Base-by-base conservation (phyloP, 1,140 invertebrate species). In the Drosophila asahinai region DNA sequence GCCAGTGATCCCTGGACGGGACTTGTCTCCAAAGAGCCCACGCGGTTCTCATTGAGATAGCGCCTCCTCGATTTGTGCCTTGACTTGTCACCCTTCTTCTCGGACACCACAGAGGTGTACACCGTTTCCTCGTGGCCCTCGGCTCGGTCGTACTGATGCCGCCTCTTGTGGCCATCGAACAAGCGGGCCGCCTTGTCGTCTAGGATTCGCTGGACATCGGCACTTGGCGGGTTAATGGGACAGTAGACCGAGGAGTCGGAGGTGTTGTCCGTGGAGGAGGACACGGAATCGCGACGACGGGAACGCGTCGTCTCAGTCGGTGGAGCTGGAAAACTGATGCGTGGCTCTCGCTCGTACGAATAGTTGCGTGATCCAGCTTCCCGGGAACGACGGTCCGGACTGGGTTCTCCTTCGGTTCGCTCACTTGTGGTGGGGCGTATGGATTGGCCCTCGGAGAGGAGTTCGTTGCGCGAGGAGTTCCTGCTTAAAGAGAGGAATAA, bases 211-310 rank as follows among this genome's bases (percentile, higher is more conserved):
- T 93, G 91, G 25, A 93, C 81, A 77, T 93, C 92, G 15, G 81
- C 80, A 43, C 77, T 84, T 9, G 90, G 91, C 8, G 89, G 83
- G 75, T 92, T 92, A 1, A 93, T 92, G 19, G 92, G 92, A 49
- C 91, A 92, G 42, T 93, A 93, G 0, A 93, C 91, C 14, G 92
- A 93, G 0, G 92, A 93, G 54, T 93, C 92, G 0, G 92, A 93
- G 3, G 92, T 93, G 58, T 92, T 93, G 36, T 93, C 84, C 0
- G 87, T 80, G 6, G 92, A 93, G 0, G 81, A 91, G 36, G 67
- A 55, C 27, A 93, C 68, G 17, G 92, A 93, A 43, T 86, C 80
- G 1, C 80, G 80, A 7, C 91, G 80, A 9, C 90, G 78, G 9
- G 79, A 62, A 15, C 77, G 78, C 1, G 51, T 40, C n/a, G n/a